Base-by-base conservation (phyloP, 1,140 invertebrate species). In the Bombyx mori region DNA sequence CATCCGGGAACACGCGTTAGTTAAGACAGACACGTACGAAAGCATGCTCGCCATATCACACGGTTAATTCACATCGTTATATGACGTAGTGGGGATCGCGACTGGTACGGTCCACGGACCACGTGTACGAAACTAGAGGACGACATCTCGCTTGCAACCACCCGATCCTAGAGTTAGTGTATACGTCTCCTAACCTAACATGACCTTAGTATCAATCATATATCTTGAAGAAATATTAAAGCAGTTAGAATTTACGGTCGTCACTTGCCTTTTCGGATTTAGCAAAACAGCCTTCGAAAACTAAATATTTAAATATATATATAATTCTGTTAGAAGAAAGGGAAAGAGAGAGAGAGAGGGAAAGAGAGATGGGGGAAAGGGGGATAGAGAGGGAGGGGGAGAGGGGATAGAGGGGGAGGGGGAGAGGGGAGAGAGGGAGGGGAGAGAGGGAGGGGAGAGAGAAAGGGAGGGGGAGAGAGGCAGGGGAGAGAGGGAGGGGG, bases 31-130 rank as follows among this genome's bases (percentile, higher is more conserved):
- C 69, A 83, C 73, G 73, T 63, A 65, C 70, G 69, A 79, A 76
- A 73, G 61, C 82, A 85, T 85, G 80, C 82, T 77, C 64, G 73
- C 72, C 75, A 73, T 75, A 69, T 69, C 79, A 82, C 73, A 74
- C 77, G 45, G 81, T 84, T 84, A 84, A 73, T 73, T 52, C 68
- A 68, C 61, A 65, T 52, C 26, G 26, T 35, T 35, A 35, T 35
- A 35, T 35, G 26, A 35, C 26, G 26, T 55, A 55, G 59, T 57
- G 58, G 65, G 60, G 63, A 52, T 52, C 55, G 56, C 62, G 64
- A 58, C 59, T 62, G 49, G 56, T 53, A 57, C 48, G 22, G 54
- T 55, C 60, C 44, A 56, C 52, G 22, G 54, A 57, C 60, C 45
- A 56, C 52, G 55, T 42, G 47, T 57, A 54, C 54, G 45, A 8